Base-by-base conservation (phyloP, 1,140 invertebrate genomes). In the Drosophila triauraria region DNA sequence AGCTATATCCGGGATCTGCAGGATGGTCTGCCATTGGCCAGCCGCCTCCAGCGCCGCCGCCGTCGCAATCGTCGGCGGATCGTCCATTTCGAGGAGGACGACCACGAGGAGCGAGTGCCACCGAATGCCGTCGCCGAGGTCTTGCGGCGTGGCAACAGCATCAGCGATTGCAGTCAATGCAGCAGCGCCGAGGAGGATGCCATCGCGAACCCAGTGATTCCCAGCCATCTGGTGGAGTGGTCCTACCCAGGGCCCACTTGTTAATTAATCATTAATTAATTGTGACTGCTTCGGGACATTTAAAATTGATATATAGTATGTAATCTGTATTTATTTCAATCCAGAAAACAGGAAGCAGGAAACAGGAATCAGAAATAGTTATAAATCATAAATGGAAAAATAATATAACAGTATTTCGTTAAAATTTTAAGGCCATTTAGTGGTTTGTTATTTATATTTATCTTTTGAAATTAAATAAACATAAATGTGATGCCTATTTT, bases 111-210 rank as follows among this genome's bases (percentile, higher is more conserved):
- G 10, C 15, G 53, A 48, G 1, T 56, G 58, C 42, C 27, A 15
- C 13, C 10, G 10, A 1, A 6, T 43, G 12, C n/a, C n/a, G 0
- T 32, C 0, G 54, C n/a, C 1, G 62, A 75, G 51, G 59, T 80
- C 2, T 50, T 50, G 5, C 67, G 71, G 0, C 83, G 80, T 1
- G 83, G 83, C 10, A 87, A 87, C 20, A 87, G 83, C 12, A 23
- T 77, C 57, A 87, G 83, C 40, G 83, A 87, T 63, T 70, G 77
- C 20, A 87, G 83, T 10, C 71, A 87, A 53, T 87, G 80, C 46
- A 87, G 83, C 68, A 74, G 67, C 38, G 60, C 70, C 3, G 68
- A 62, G 15, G 44, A 59, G n/a, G 25, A 56, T 3, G 6, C 17
- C 20, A 8, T 17, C 0, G 4, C 9, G 2, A 20, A n/a, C 25